Conservation (phyloP, 2,113 vertebrate genomes). For the Lophius piscatorius region DNA sequence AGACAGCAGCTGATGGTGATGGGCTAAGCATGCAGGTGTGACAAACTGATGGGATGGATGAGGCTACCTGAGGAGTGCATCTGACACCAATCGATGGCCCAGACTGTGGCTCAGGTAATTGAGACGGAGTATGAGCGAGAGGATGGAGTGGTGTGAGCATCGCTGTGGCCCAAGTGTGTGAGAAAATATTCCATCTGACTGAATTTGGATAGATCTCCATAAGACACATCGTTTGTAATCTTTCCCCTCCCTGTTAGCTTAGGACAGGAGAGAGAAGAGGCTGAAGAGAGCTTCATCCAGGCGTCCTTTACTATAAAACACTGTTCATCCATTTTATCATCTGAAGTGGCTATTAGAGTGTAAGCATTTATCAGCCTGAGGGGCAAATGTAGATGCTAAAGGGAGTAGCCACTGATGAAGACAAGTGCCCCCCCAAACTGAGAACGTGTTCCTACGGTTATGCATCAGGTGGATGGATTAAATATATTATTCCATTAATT, state of each 20-base stretch:
- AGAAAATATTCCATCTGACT: too few relatives aligned
- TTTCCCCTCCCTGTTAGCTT: conserved; percentile 14
- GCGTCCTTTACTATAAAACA: conserved; percentile 47
- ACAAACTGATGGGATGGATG: too few relatives aligned
- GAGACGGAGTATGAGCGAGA: too few relatives aligned
- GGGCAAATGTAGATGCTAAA: conserved; percentile 62
- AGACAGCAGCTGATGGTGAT: too few relatives aligned
- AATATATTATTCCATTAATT: conserved; percentile 72
- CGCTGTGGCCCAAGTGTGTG: too few relatives aligned
- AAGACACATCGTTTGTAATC: not conserved
- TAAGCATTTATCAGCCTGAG: conserved; percentile 67
- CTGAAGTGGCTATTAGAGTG: conserved; percentile 72
- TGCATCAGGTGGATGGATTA: conserved; percentile 79
- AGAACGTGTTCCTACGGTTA: conserved; percentile 59
- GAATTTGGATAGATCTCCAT: too few relatives aligned
- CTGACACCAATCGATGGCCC: too few relatives aligned
- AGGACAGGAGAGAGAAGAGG: conserved; percentile 29
- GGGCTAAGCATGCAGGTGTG: too few relatives aligned
- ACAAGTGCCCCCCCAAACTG: conserved; percentile 65
- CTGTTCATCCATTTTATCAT: conserved; percentile 74
- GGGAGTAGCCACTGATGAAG: conserved; percentile 77
- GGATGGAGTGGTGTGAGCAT: too few relatives aligned
- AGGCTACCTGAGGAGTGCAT: too few relatives aligned
- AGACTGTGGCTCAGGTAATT: too few relatives aligned
- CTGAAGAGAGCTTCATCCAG: conserved; percentile 26